A percentile compares a stretch with the other conserved stretches of the same genome.
phyloP scores from a whole-genome alignment of 2,113 vertebrate species.

The Riparia riparia region DNA sequence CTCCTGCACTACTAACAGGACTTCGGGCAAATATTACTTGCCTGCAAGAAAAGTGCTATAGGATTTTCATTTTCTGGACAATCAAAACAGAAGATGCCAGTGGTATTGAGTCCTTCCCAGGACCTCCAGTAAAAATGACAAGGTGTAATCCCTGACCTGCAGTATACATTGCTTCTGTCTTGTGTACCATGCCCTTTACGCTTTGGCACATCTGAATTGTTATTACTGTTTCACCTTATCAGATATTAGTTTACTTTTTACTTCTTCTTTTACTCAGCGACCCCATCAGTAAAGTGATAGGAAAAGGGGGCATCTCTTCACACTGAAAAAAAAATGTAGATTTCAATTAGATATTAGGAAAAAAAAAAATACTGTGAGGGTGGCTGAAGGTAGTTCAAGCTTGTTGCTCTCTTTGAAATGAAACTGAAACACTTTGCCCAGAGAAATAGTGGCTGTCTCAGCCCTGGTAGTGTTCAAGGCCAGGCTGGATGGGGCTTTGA shows the following conservation, averaged over 20 bases:
- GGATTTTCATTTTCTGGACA: background rate
- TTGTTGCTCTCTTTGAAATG: background rate
- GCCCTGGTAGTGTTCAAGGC: background rate
- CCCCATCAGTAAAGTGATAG: background rate
- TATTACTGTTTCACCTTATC: background rate
- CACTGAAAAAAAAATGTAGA: background rate
- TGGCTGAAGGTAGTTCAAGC: background rate
- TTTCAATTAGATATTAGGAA: background rate
- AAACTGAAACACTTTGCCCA: background rate
- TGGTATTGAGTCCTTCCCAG: background rate
- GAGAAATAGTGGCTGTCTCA: background rate
- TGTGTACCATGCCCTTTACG: background rate
- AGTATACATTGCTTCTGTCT: background rate
- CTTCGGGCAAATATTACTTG: background rate
- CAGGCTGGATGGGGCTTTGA: background rate
- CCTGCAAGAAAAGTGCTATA: background rate
- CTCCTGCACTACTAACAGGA: background rate
- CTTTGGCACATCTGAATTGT: background rate
- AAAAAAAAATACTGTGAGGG: background rate
- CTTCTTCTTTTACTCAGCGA: background rate
- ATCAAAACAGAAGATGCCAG: accelerated
- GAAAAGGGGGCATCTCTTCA: background rate
- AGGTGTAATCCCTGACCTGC: background rate
- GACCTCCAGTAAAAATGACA: background rate
- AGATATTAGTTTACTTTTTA: background rate